A percentile compares a stretch with the other conserved stretches of the same genome.
These are phyloP conservation scores for Sphinx pinastri DNA, from an alignment of 2,888 invertebrate genomes.

Conservation along the genomic window DNA sequence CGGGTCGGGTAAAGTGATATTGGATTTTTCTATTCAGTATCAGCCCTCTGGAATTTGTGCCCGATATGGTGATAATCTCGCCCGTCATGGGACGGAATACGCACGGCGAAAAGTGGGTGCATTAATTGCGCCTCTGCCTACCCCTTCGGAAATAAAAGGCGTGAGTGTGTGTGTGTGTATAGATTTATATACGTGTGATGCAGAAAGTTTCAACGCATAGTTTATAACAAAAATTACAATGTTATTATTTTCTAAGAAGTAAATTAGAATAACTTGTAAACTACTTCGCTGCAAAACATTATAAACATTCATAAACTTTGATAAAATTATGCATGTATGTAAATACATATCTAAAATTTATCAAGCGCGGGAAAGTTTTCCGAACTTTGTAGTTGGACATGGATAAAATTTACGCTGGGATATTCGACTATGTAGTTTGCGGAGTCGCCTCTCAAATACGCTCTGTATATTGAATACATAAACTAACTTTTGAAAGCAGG, in stretches of 20 bases:
- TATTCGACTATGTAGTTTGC: neutral
- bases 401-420: slow-evolving; percentile 26
- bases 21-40: no score
- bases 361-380: slow-evolving; percentile 12
- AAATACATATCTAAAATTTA: slow-evolving; percentile 12
- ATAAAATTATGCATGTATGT: slow-evolving; percentile 21
- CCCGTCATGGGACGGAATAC: no score
- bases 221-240: neutral
- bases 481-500: no score
- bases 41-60: no score
- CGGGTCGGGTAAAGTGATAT: no score
- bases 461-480: no score
- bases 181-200: neutral
- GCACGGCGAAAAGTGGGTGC: no score
- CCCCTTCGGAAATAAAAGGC: no score
- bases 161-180: no score
- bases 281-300: neutral
- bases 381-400: slow-evolving; percentile 16
- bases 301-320: slow-evolving; percentile 12
- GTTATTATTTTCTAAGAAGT: neutral
- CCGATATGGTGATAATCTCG: no score
- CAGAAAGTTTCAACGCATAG: neutral
- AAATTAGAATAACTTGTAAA: neutral
- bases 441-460: neutral
- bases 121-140: no score